Evolutionary conservation across 2,888 invertebrate species (phyloP), one percentile per base, ranked within the genome.

Genomic region (Athalia rosae): DNA sequence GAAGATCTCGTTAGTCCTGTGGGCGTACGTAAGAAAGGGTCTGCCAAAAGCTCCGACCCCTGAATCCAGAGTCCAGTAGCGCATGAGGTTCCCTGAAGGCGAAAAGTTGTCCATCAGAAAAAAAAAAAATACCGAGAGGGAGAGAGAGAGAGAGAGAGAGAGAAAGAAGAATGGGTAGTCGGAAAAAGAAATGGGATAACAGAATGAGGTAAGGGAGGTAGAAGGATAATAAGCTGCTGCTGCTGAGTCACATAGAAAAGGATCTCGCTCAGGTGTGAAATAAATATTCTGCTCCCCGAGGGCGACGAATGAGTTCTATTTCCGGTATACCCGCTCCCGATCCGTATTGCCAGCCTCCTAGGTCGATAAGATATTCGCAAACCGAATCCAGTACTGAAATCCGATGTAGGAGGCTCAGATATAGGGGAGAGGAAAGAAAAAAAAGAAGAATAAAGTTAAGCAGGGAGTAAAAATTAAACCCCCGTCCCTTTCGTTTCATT

Each of bases 241-340:
- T 28, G 28, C 28, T 28, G 28, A 28, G 28, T 28, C 28, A 28
- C 28, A 28, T 28, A 28, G 28, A 28, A 56, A 71, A 15, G 71
- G 71, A 56, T 58, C 43, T 71, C 71, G 58, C 71, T 71, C 58
- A 71, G 71, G 71, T 71, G 71, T 71, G 71, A 71, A 71, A 56
- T 71, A 71, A 71, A 71, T 71, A 71, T 71, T 58, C 45, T 13
- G 71, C 41, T 71, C 71, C 71, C 71, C 13, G 9, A 58, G 71
- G 58, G 15, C 41, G 15, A 47, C 11, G 69, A 71, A 71, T 45
- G 45, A 58, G 9, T 71, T 58, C 71, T 45, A 58, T 71, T 71
- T 56, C n/a, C 71, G 7, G 6, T 9, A 13, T 11, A 53, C 53
- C 53, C 53, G n/a, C 11, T 11, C 53, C 53, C 53, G 53, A 53